phyloP scores from a whole-genome alignment of 1,140 invertebrate species.

The Frieseomelitta varia region DNA sequence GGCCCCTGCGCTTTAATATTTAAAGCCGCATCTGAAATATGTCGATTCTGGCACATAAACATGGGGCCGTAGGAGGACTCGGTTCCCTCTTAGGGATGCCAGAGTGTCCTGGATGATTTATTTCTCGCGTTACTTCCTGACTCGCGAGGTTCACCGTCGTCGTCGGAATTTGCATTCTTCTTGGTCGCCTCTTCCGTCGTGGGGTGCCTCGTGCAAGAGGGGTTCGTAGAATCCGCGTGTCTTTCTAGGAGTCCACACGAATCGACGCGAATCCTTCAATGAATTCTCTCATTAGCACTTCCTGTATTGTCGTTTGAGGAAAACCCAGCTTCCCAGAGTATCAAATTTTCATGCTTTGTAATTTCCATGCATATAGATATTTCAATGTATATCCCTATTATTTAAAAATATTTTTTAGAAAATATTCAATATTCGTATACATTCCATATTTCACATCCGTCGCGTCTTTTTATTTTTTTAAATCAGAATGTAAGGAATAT shows the following conservation, averaged over 20 bases:
- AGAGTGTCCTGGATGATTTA: conserved; percentile 62
- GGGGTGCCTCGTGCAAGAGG: background rate
- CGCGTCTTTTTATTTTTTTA: no score
- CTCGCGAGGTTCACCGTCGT: conserved; percentile 62
- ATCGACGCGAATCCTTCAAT: background rate
- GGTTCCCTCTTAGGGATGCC: conserved; percentile 44
- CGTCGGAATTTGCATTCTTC: conserved; percentile 26
- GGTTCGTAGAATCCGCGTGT: background rate
- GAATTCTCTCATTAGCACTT: background rate
- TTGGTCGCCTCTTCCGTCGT: background rate
- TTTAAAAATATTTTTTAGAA: no score
- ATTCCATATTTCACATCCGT: no score
- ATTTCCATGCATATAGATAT: no score
- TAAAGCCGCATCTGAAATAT: conserved; percentile 76
- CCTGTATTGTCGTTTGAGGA: background rate
- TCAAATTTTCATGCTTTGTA: no score
- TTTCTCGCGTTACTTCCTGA: conserved; percentile 61
- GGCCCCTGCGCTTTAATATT: conserved; percentile 63
- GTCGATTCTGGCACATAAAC: conserved; percentile 77
- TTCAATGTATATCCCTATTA: no score
- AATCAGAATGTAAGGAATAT: no score
- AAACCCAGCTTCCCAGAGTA: no score
- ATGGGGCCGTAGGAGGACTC: conserved; percentile 46
- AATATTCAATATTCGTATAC: no score
- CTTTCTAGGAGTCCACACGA: background rate